Evolutionary conservation across 2,888 invertebrate species (phyloP).

Genomic region (Sussaba pulchella): DNA sequence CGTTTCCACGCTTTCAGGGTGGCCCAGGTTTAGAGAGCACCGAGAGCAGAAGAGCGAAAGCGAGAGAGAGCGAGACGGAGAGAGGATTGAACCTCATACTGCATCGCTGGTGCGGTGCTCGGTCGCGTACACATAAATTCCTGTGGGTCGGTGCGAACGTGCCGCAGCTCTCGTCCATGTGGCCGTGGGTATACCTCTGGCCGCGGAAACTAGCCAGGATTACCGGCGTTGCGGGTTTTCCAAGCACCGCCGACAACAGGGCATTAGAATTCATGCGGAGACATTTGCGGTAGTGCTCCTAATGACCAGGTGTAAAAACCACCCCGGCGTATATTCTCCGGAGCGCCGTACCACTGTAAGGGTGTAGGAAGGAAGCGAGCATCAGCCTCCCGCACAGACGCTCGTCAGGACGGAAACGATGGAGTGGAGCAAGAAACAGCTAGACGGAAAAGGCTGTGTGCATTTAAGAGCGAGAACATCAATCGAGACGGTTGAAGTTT

Average conservation of each 20-base stretch:
- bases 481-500: slow-evolving; percentile 10
- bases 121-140: slow-evolving; percentile 68
- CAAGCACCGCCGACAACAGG: slow-evolving; percentile 65
- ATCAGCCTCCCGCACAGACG: slow-evolving; percentile 46
- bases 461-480: neutral
- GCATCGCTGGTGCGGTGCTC: slow-evolving; percentile 45
- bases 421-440: slow-evolving; percentile 56
- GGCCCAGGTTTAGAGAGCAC: slow-evolving; percentile 32
- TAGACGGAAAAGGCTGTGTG: neutral
- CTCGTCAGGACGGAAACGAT: slow-evolving; percentile 63
- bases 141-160: slow-evolving; percentile 63
- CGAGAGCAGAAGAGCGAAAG: too few species aligned
- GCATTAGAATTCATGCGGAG: slow-evolving; percentile 84
- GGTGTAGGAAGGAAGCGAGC: slow-evolving; percentile 46
- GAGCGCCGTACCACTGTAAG: slow-evolving; percentile 33
- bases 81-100: slow-evolving; percentile 42
- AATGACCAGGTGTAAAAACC: slow-evolving; percentile 82
- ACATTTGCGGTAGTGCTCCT: slow-evolving; percentile 83
- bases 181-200: slow-evolving; percentile 43
- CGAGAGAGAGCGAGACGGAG: slow-evolving; percentile 9
- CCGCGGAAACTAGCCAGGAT: slow-evolving; percentile 78
- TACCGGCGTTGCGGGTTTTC: slow-evolving; percentile 73
- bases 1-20: slow-evolving; percentile 62
- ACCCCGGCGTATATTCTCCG: slow-evolving; percentile 69
- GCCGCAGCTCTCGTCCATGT: slow-evolving; percentile 36